Percentiles rank a stretch among this genome's conserved stretches.
Evolutionary conservation across 1,140 invertebrate species (phyloP).

Genomic region (silkworm (Bombyx mori)): ASM3026992v2 NC_085107.1:1533501-1534000

Average conservation of each 20-base stretch:
- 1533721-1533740: slow-evolving; percentile 79
- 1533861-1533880: slow-evolving; percentile 77
- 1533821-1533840: slow-evolving; percentile 78
- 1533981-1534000: slow-evolving; percentile 31
- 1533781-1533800: slow-evolving; percentile 79
- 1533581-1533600: slow-evolving; percentile 64
- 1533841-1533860: slow-evolving; percentile 76
- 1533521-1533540: slow-evolving; percentile 52
- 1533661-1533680: slow-evolving; percentile 52
- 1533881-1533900: slow-evolving; percentile 75
- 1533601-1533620: slow-evolving; percentile 73
- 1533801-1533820: slow-evolving; percentile 79
- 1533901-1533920: slow-evolving; percentile 43
- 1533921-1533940: slow-evolving; percentile 41
- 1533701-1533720: slow-evolving; percentile 77
- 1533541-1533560: slow-evolving; percentile 42
- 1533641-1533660: slow-evolving; percentile 57
- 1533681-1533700: slow-evolving; percentile 62
- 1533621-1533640: slow-evolving; percentile 70
- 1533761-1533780: slow-evolving; percentile 78
- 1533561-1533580: slow-evolving; percentile 56
- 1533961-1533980: slow-evolving; percentile 43
- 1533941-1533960: slow-evolving; percentile 45
- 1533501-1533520: slow-evolving; percentile 55
- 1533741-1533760: slow-evolving; percentile 77